phyloP scores from a whole-genome alignment of 2,888 invertebrate genomes.

The Junonia oenone region DNA sequence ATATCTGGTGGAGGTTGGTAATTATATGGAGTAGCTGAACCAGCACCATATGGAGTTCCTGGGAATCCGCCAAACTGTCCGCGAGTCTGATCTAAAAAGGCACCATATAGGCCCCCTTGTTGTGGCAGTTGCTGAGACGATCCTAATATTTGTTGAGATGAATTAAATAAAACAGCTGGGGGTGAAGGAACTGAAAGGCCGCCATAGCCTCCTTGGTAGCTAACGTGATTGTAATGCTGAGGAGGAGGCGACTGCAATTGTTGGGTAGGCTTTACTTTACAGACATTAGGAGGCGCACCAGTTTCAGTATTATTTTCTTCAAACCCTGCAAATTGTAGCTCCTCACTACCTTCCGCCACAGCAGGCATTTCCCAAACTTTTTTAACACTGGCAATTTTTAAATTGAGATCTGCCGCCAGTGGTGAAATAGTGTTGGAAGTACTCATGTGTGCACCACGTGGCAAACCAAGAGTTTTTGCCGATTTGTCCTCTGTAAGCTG shows the following conservation, averaged over 20 bases:
- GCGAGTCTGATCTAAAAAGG: conserved; percentile 88
- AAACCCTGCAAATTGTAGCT: conserved; percentile 64
- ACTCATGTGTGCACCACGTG: conserved; percentile 82
- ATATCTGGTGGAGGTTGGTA: conserved; percentile 85
- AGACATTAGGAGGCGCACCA: conserved; percentile 84
- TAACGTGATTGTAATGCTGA: conserved; percentile 83
- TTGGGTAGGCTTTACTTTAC: conserved; percentile 91
- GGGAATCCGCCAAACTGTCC: conserved; percentile 90
- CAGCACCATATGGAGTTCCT: conserved; percentile 83
- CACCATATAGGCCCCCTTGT: conserved; percentile 88
- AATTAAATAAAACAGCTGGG: conserved; percentile 90
- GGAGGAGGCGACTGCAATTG: conserved; percentile 86
- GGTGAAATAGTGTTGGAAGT: conserved; percentile 87
- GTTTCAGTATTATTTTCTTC: conserved; percentile 67
- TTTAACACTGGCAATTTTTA: conserved; percentile 96
- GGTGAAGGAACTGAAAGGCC: conserved; percentile 92
- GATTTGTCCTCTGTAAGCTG: conserved; percentile 86
- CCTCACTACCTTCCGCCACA: conserved; percentile 81
- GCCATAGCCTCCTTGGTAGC: conserved; percentile 87
- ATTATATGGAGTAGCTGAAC: conserved; percentile 85
- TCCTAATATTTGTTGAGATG: conserved; percentile 81
- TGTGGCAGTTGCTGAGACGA: conserved; percentile 82
- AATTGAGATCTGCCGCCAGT: conserved; percentile 92
- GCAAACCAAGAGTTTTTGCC: conserved; percentile 66
- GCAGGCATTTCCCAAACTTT: conserved; percentile 92